phyloP scores from a whole-genome alignment of 2,113 vertebrate genomes.

The Lichenostomus cassidix region DNA sequence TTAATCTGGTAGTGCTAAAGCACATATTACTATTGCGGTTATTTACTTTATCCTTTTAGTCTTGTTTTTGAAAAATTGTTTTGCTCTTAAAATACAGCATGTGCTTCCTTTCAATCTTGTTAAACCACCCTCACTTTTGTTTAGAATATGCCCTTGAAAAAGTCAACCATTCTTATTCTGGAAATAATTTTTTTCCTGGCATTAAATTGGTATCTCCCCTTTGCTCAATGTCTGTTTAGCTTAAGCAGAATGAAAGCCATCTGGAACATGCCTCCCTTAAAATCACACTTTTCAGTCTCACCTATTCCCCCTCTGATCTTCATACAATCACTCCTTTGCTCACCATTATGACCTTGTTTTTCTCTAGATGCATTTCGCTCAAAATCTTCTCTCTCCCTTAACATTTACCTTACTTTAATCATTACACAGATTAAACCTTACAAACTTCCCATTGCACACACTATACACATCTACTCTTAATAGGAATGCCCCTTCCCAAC shows the following conservation, averaged over 20 bases:
- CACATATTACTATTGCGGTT: neutral
- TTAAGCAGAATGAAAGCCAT: neutral
- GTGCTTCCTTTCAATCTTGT: neutral
- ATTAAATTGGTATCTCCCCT: neutral
- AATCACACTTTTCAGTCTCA: neutral
- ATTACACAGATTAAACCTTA: neutral
- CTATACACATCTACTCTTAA: neutral
- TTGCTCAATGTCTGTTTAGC: neutral
- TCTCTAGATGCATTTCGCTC: neutral
- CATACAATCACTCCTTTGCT: neutral
- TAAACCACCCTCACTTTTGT: neutral
- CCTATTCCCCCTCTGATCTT: neutral
- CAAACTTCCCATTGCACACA: fast-evolving
- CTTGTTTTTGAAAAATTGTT: neutral
- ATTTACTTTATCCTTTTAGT: neutral
- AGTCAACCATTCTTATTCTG: neutral
- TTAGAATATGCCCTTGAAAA: neutral
- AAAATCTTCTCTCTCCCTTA: neutral
- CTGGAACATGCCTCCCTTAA: neutral
- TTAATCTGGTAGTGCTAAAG: neutral
- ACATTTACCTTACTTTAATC: neutral
- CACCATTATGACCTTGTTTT: neutral
- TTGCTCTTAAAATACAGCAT: neutral
- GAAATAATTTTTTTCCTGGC: neutral
- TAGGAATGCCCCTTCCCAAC: neutral